A percentile compares a stretch with the other conserved stretches of the same genome.
Conservation (phyloP, 2,113 vertebrate genomes). For the Heptranchias perlo region DNA sequence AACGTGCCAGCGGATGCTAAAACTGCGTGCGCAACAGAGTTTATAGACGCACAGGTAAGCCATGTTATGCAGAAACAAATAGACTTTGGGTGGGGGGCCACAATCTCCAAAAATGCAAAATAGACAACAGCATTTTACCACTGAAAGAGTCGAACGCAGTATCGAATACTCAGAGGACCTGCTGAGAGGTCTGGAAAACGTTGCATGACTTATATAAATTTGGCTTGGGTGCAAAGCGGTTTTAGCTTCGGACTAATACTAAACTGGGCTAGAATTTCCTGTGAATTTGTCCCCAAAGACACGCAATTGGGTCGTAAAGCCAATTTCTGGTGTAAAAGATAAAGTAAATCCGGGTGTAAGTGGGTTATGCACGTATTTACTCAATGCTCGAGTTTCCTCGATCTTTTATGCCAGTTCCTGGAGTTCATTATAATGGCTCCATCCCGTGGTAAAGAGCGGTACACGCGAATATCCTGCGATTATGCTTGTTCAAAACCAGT, state of each 20-base stretch:
- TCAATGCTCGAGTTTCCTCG: background rate
- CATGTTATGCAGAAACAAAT: background rate
- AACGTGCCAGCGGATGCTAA: background rate
- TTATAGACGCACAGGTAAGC: background rate
- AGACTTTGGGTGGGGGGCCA: background rate
- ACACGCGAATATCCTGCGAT: background rate
- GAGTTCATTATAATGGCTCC: background rate
- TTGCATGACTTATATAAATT: background rate
- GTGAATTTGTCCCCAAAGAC: background rate
- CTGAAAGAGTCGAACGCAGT: background rate
- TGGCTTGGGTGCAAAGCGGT: no score
- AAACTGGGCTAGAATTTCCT: background rate
- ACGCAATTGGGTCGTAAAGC: background rate
- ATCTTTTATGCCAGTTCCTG: background rate
- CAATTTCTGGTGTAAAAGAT: background rate
- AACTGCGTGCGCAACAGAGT: background rate
- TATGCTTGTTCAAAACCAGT: background rate
- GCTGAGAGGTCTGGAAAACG: no score
- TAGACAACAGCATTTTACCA: background rate
- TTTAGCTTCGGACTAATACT: no score
- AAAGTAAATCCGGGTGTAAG: background rate
- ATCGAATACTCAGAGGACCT: background rate
- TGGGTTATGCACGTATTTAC: background rate
- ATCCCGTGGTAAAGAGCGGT: background rate
- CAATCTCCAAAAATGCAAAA: background rate